Evolutionary conservation across 2,113 vertebrate genomes (phyloP).

Genomic region (Pseudolaguvia tuberculata): DNA sequence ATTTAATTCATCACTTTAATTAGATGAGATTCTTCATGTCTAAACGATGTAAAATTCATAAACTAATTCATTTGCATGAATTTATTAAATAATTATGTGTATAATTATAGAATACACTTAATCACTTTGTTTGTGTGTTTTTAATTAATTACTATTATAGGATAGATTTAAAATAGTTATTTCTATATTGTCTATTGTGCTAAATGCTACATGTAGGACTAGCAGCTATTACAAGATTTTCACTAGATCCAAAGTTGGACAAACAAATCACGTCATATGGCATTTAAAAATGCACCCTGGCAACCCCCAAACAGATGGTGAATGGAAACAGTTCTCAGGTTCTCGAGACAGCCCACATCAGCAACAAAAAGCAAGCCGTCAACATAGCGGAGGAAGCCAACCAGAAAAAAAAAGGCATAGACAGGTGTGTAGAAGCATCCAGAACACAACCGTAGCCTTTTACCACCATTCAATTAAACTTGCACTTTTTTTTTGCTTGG

Average conservation of each 20-base stretch:
- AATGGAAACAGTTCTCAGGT: slow-evolving; percentile 29
- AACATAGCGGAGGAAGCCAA: slow-evolving; percentile 27
- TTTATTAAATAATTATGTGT: too few species aligned
- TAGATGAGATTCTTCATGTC: too few species aligned
- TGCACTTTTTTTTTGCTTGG: slow-evolving; percentile 6
- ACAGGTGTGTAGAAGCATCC: slow-evolving; percentile 30
- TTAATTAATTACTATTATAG: too few species aligned
- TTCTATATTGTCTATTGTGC: neutral
- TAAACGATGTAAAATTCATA: too few species aligned
- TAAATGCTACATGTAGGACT: neutral
- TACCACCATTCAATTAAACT: slow-evolving; percentile 17
- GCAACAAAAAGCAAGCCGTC: slow-evolving; percentile 26
- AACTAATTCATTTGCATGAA: too few species aligned
- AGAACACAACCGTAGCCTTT: slow-evolving; percentile 16
- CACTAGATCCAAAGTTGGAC: neutral
- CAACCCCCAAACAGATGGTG: slow-evolving; percentile 33
- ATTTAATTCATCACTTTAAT: neutral
- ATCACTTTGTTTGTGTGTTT: too few species aligned
- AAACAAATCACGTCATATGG: slow-evolving; percentile 17
- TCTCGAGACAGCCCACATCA: slow-evolving; percentile 34
- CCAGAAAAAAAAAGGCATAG: slow-evolving; percentile 21
- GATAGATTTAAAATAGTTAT: too few species aligned
- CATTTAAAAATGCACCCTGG: slow-evolving; percentile 22
- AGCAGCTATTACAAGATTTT: neutral
- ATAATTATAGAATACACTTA: too few species aligned